Base-by-base conservation (phyloP, 2,888 invertebrate genomes). In the Pteria penguin region DNA sequence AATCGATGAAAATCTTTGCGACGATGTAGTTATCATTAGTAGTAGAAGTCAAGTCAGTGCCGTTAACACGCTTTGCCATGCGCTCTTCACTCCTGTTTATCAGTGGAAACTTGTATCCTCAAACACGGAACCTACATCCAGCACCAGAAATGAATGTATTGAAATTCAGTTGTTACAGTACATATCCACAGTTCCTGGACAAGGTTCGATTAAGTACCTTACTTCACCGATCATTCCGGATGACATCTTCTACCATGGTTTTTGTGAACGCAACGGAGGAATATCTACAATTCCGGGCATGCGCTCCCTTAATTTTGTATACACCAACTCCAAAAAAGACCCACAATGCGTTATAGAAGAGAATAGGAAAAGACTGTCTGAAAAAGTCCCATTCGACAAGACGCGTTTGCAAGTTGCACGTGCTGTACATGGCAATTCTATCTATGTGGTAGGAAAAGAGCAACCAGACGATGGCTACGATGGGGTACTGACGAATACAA, bases 231-330 rank as follows among this genome's bases (percentile, higher is more conserved):
- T 79, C 26, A 81, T 82, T 55, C 75, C 77, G 22, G n/a, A 54
- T 18, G 76, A 76, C 24, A 27, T 72, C 24, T 82, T 82, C 57
- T 66, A 68, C 57, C 80, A 82, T 70, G 86, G 85, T 1, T 86
- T 80, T 63, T 79, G 77, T 52, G 80, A 79, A 24, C 58, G 86
- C 8, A 76, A 65, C 22, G 86, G 86, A 2, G 86, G 86, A 0
- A 65, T 86, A n/a, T 79, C 82, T 0, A 58, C 74, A 4, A 65
- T 78, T 5, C 55, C 72, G 14, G 79, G 82, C 8, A 61, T 84
- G 74, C 63, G 74, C n/a, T 82, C 84, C 11, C 54, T 86, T 61
- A 86, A 86, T 68, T 74, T 85, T 62, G 18, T 72, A 14, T 81
- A 80, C 71, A 78, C 83, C 5, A 61, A 68, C 14, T 65, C 69